These are phyloP conservation scores for Cladopsammia gracilis DNA, from an alignment of 64 coral and sea anemone species.

Conservation along the genomic window DNA sequence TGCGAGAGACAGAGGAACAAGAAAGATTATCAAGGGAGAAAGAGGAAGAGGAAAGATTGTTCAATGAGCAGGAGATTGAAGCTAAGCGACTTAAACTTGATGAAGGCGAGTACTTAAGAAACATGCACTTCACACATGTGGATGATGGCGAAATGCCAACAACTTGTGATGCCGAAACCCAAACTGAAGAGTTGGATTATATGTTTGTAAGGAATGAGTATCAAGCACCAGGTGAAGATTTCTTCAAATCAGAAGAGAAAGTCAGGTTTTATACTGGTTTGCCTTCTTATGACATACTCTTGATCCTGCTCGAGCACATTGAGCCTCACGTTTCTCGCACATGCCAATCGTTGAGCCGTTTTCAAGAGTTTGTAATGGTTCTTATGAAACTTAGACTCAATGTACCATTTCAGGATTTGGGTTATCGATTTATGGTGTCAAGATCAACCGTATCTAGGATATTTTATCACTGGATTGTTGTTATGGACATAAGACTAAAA, in stretches of 20 bases:
- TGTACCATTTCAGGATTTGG: conserved; percentile 34
- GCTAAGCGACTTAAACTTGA: conserved; percentile 16
- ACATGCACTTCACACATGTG: not conserved
- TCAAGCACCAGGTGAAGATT: not conserved
- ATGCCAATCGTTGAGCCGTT: too few relatives aligned
- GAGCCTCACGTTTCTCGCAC: too few relatives aligned
- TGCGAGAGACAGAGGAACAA: too few relatives aligned
- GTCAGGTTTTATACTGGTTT: not conserved
- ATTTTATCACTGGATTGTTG: conserved; percentile 31
- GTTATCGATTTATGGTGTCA: conserved; percentile 52
- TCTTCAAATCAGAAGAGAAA: not conserved
- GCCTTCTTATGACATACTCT: not conserved
- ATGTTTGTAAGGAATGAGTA: not conserved
- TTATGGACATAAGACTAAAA: conserved; percentile 37
- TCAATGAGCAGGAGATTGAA: not conserved
- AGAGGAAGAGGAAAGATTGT: too few relatives aligned
- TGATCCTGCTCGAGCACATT: too few relatives aligned
- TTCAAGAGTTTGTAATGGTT: too few relatives aligned
- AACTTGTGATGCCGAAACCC: conserved; percentile 51
- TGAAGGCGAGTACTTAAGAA: not conserved
- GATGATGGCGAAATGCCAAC: conserved; percentile 34
- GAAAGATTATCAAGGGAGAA: too few relatives aligned
- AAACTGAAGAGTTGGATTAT: not conserved
- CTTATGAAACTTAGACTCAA: not conserved
- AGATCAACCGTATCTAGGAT: conserved; percentile 47